Percentiles rank a stretch among this genome's conserved stretches.
Conservation (phyloP, 2,113 vertebrate species). For the Amphiprion percula region DNA sequence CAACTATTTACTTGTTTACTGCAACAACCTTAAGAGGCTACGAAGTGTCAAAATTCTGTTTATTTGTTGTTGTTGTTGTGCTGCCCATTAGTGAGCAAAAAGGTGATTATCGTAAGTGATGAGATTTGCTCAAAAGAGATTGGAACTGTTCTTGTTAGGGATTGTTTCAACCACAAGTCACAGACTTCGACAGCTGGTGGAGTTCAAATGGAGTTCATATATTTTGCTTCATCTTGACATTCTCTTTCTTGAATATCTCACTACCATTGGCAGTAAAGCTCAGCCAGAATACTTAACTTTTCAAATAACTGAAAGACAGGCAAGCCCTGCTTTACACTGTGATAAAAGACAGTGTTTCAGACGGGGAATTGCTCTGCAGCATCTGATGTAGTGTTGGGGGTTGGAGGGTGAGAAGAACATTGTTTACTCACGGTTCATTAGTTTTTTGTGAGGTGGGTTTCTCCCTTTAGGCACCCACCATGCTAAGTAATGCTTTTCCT, state of each 20-base stretch:
- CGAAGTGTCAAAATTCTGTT: no score
- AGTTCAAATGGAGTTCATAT: no score
- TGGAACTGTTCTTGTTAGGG: no score
- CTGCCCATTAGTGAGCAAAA: no score
- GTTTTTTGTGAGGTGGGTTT: conserved; percentile 62
- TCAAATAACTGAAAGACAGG: neutral
- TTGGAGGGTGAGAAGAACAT: conserved; percentile 15
- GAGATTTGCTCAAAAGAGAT: no score
- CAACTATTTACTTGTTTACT: no score
- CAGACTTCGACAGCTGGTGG: no score
- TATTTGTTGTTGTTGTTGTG: no score
- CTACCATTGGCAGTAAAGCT: neutral
- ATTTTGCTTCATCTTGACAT: no score
- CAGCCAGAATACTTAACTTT: neutral
- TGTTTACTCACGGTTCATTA: conserved; percentile 72
- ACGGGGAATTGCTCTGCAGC: neutral
- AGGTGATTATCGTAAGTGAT: no score
- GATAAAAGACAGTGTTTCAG: conserved; percentile 7
- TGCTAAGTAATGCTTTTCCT: conserved; percentile 64
- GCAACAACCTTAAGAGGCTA: no score
- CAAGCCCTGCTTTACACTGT: neutral
- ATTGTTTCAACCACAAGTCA: no score
- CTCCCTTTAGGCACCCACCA: conserved; percentile 58
- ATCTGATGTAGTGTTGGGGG: conserved; percentile 1
- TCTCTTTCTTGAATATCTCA: neutral